Conservation (phyloP, 2,113 vertebrate species). For the Zosterops hypoxanthus region DNA sequence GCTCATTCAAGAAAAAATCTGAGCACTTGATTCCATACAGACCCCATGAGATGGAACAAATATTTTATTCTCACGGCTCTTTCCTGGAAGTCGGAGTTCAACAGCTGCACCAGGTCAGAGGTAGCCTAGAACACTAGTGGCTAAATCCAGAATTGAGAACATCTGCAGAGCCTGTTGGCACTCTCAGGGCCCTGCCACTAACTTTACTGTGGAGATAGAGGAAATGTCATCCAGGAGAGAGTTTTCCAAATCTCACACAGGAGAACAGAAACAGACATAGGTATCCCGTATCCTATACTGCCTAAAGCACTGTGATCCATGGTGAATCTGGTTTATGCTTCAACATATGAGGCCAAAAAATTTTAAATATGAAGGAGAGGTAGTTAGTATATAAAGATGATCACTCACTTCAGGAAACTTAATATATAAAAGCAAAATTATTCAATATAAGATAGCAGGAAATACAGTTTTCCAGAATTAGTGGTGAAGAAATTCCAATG, state of each 20-base stretch:
- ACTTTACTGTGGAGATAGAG: neutral
- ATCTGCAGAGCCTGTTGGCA: neutral
- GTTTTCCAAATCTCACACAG: neutral
- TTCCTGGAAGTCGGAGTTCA: neutral
- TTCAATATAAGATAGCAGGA: neutral
- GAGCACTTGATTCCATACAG: neutral
- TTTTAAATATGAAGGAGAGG: neutral
- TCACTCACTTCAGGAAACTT: neutral
- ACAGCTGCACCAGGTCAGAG: neutral
- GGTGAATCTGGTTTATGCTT: neutral
- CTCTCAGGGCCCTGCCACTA: fast-evolving
- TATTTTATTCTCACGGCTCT: neutral
- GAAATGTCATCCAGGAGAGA: neutral
- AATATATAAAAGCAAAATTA: neutral
- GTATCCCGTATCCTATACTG: neutral
- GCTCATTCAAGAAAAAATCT: neutral
- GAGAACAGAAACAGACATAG: neutral
- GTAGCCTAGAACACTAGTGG: neutral
- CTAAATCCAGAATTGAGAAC: neutral
- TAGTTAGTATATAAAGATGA: neutral
- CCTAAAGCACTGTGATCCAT: neutral
- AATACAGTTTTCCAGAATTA: neutral
- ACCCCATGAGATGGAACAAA: neutral
- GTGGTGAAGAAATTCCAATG: neutral
- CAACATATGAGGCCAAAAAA: neutral